These are phyloP conservation scores for Porites cylindrica DNA, from an alignment of 92 coral and sea anemone genomes.

Conservation along the genomic window DNA sequence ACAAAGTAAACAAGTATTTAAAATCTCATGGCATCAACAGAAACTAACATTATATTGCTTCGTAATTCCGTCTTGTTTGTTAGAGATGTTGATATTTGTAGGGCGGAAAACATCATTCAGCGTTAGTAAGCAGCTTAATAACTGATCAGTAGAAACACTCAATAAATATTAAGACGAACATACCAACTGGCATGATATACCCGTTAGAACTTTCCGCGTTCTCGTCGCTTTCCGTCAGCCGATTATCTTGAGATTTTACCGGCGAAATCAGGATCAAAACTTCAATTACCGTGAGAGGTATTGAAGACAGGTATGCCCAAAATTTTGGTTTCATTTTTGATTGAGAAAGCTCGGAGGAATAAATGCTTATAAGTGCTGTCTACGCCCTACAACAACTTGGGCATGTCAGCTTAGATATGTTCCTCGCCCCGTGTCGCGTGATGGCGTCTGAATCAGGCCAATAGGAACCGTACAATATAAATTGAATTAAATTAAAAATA, in stretches of 20 bases:
- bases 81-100: no score
- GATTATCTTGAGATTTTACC: background rate
- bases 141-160: background rate
- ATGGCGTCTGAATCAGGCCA: no score
- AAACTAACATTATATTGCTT: background rate
- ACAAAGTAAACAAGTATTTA: background rate
- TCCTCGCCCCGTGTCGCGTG: no score
- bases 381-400: background rate
- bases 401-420: no score
- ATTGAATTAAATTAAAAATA: background rate
- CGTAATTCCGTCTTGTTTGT: background rate
- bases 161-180: background rate
- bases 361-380: background rate
- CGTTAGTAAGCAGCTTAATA: background rate
- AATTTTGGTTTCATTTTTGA: background rate
- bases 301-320: no score
- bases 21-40: background rate
- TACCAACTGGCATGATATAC: constrained; percentile 16
- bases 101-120: background rate
- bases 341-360: background rate
- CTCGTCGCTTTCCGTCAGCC: background rate
- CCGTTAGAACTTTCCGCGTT: background rate
- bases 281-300: background rate
- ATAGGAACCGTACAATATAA: no score
- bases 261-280: background rate